Percentiles rank a stretch among this genome's conserved stretches.
phyloP scores from a whole-genome alignment of 2,888 invertebrate species.

The Camponotus fellah region DNA sequence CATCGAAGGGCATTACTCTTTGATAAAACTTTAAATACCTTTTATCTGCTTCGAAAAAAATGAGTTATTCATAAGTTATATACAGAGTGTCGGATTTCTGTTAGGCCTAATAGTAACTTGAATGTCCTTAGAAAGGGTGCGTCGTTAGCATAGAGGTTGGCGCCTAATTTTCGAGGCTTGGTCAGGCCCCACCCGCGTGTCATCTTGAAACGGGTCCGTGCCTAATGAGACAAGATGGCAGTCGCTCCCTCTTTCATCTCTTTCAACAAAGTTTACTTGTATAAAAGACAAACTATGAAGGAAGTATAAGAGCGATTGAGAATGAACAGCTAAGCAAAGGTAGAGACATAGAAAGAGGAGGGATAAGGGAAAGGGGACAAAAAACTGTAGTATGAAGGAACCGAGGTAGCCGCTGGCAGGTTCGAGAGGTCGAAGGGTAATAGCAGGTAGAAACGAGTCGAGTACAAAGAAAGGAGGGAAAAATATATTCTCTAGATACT shows the following conservation, averaged over 20 bases:
- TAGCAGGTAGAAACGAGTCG: conserved; percentile 45
- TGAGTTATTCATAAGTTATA: conserved; percentile 62
- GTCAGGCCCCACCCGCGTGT: conserved; percentile 68
- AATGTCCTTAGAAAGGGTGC: conserved; percentile 61
- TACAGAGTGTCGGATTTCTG: conserved; percentile 66
- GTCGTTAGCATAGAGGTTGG: conserved; percentile 63
- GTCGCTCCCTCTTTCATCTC: conserved; percentile 53
- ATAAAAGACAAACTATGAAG: conserved; percentile 62
- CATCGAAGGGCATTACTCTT: neutral
- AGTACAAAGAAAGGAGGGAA: conserved; percentile 25
- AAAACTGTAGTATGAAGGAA: conserved; percentile 23
- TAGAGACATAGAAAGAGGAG: conserved; percentile 13
- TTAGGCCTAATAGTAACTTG: conserved; percentile 58
- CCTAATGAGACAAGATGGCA: conserved; percentile 75
- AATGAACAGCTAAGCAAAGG: conserved; percentile 35
- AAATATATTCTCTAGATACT: conserved; percentile 39
- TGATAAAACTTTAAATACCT: neutral
- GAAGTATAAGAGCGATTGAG: conserved; percentile 62
- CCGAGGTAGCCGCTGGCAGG: conserved; percentile 36
- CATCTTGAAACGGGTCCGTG: conserved; percentile 67
- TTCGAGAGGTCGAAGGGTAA: conserved; percentile 50
- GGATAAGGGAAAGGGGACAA: neutral
- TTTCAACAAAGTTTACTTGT: conserved; percentile 56
- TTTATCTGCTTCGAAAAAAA: conserved; percentile 45
- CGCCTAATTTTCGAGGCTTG: conserved; percentile 72